phyloP scores from a whole-genome alignment of 2,888 invertebrate genomes.

The Stenchaetothrips biformis region DNA sequence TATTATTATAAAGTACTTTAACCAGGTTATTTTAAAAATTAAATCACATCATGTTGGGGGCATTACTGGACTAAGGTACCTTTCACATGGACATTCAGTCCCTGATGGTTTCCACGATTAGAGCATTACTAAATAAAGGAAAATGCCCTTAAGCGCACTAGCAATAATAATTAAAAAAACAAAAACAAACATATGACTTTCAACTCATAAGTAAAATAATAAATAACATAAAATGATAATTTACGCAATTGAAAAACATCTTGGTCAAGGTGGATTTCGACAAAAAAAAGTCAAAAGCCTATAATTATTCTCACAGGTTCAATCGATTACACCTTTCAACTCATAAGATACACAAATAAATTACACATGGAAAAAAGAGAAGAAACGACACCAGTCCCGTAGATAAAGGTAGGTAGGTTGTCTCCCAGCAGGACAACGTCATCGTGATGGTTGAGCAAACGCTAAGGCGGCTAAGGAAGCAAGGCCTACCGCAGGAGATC shows the following conservation, averaged over 20 bases:
- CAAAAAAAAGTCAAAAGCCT: slow-evolving; percentile 18
- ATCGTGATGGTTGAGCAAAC: slow-evolving; percentile 23
- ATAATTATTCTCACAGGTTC: slow-evolving; percentile 25
- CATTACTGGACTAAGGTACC: slow-evolving; percentile 23
- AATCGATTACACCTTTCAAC: slow-evolving; percentile 21
- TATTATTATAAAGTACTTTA: slow-evolving; percentile 24
- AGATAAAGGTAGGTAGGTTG: slow-evolving; percentile 12
- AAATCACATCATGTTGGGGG: slow-evolving; percentile 16
- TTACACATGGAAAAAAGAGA: slow-evolving; percentile 20
- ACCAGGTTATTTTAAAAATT: slow-evolving; percentile 22
- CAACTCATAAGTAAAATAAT: slow-evolving; percentile 25
- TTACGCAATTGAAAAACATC: slow-evolving; percentile 16
- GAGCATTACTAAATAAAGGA: slow-evolving; percentile 12
- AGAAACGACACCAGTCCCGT: slow-evolving; percentile 17
- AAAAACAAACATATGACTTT: slow-evolving; percentile 25
- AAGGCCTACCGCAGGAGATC: slow-evolving; percentile 17
- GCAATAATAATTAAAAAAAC: slow-evolving; percentile 18
- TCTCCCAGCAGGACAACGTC: slow-evolving; percentile 2
- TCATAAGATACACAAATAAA: slow-evolving; percentile 15
- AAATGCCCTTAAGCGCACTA: slow-evolving; percentile 9
- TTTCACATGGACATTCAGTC: slow-evolving; percentile 15
- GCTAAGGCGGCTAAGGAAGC: neutral
- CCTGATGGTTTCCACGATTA: slow-evolving; percentile 15
- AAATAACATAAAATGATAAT: slow-evolving; percentile 24
- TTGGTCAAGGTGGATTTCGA: slow-evolving; percentile 11